Evolutionary conservation across 37 sponge, comb jelly and placozoan species (phyloP), one percentile per base, ranked within the genome.

Genomic region (Oscarella lobularis): DNA sequence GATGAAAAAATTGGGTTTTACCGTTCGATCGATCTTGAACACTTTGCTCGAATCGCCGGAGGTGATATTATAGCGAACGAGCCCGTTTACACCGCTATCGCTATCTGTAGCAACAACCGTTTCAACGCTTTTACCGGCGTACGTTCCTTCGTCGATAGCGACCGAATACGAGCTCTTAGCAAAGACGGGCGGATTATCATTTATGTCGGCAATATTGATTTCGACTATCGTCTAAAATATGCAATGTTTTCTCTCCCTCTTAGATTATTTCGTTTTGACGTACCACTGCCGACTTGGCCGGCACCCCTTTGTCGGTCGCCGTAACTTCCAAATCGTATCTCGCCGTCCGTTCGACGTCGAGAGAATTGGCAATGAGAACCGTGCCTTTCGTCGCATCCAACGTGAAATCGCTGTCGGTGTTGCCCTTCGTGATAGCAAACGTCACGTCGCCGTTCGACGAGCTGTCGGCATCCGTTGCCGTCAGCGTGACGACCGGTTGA

Each of bases 141-240:
- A 48, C 60, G 60, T 9, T 27, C 60, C 78, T 39, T 90, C 88
- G 0, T 65, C 41, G 33, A 84, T 66, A 9, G 81, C 14, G 31
- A 81, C 77, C 73, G 54, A 37, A 1, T 67, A 38, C 2, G 68
- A n/a, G 14, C 5, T 70, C 0, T 81, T 85, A 33, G 41, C 33
- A 41, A 88, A 90, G 30, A 65, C 41, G 1, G 91, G 91, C 3
- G 78, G 20, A 55, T 90, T 87, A 73, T 90, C 91, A 65, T 90
- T 90, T 20, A 87, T 73, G 0, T 88, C 81, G 9, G 33, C 76
- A 9, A 90, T 70, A 6, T 66, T 37, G 5, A 90, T 35, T 1
- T 77, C 67, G 37, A 90, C 87, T 39, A 72, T 76, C 20, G 60
- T 48, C 60, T 48, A 48, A 20, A 9, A 48, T 27, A 48, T 9